Percentiles rank a stretch among this genome's conserved stretches.
Evolutionary conservation across 2,113 vertebrate species (phyloP).

Genomic region (Oxyruncus cristatus): DNA sequence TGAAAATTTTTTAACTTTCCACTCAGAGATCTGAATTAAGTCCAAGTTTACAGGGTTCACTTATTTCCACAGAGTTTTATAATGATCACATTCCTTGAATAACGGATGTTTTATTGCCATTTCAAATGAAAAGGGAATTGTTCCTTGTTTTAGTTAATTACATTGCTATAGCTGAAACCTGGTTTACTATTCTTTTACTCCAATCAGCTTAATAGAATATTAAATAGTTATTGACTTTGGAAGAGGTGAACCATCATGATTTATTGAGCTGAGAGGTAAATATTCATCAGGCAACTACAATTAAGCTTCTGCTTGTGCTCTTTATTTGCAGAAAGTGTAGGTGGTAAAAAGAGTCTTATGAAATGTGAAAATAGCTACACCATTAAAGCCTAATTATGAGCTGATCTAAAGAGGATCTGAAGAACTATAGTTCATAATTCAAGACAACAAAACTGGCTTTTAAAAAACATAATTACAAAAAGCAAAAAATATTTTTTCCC

Average conservation of each 20-base stretch:
- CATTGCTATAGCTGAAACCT: not conserved
- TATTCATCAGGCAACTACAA: conserved; percentile 13
- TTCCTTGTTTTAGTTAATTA: conserved; percentile 11
- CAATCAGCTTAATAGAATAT: conserved; percentile 49
- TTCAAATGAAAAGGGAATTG: conserved; percentile 11
- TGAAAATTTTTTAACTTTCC: not conserved
- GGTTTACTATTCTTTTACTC: conserved; percentile 25
- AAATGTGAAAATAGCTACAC: conserved; percentile 6
- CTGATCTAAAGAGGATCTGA: not conserved
- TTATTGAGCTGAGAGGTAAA: conserved; percentile 46
- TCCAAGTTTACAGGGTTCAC: not conserved
- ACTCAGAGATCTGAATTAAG: not conserved
- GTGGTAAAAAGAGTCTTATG: not conserved
- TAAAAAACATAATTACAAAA: not conserved
- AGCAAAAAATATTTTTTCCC: not conserved
- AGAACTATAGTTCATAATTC: not conserved
- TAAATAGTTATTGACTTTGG: conserved; percentile 52
- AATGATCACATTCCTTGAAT: not conserved
- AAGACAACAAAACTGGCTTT: not conserved
- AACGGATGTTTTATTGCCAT: not conserved
- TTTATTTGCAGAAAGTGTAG: conserved; percentile 23
- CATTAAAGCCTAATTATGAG: not conserved
- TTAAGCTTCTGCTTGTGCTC: not conserved
- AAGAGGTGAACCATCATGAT: conserved; percentile 41
- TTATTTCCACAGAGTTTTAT: not conserved